Conservation (phyloP, 2,797 vertebrate genomes). For the Lutjanus campechanus region DNA sequence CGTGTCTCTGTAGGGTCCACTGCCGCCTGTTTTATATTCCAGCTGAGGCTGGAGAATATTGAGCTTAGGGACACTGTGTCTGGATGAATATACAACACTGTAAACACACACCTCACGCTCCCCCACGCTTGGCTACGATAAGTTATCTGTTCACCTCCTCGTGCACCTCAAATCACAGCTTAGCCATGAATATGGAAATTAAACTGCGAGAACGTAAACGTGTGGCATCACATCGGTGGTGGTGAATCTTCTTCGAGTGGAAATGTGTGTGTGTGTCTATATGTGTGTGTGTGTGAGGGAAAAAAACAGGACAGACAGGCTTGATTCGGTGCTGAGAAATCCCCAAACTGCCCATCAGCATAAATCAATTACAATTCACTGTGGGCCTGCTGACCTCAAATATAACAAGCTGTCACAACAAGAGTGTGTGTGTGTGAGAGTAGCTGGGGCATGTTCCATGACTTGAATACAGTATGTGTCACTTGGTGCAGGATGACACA, state of each 20-base stretch:
- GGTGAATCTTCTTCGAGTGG: background rate
- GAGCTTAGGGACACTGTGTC: conserved; percentile 53
- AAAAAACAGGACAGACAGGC: conserved; percentile 38
- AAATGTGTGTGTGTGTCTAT: conserved; percentile 3
- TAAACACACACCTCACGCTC: conserved; percentile 58
- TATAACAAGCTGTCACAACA: conserved; percentile 73
- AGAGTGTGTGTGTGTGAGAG: conserved; percentile 23
- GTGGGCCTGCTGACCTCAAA: conserved; percentile 66
- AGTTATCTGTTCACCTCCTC: conserved; percentile 54
- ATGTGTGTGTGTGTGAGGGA: background rate
- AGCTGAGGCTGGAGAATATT: conserved; percentile 44
- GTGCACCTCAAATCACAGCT: conserved; percentile 42
- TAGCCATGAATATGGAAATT: conserved; percentile 69
- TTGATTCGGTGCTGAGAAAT: conserved; percentile 47
- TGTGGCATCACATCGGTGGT: conserved; percentile 16
- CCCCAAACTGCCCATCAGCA: conserved; percentile 69
- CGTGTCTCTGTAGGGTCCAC: conserved; percentile 40
- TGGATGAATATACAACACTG: conserved; percentile 62
- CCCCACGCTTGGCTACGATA: conserved; percentile 34
- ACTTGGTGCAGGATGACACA: conserved; percentile 49
- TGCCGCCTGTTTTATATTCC: conserved; percentile 70
- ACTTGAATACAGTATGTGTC: conserved; percentile 64
- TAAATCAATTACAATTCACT: conserved; percentile 74
- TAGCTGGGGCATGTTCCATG: conserved; percentile 48
- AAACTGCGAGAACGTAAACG: conserved; percentile 30